Evolutionary conservation across 1,140 invertebrate genomes (phyloP).

Genomic region (Penaeus japonicus): DNA sequence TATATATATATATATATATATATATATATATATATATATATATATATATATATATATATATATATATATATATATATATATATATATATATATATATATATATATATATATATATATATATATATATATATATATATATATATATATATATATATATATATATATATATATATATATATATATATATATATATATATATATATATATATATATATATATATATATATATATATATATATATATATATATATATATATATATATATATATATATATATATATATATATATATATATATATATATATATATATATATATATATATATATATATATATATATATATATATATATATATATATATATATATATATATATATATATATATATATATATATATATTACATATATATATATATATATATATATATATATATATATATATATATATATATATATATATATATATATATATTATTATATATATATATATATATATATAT

Average conservation of each 20-base stretch:
- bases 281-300: too few relatives aligned
- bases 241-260: not conserved
- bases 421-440: too few relatives aligned
- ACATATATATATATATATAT: too few relatives aligned
- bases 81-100: not conserved
- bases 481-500: too few relatives aligned
- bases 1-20: constrained; percentile 22
- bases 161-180: constrained; percentile 22
- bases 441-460: too few relatives aligned
- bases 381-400: too few relatives aligned
- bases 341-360: too few relatives aligned
- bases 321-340: too few relatives aligned
- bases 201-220: constrained; percentile 23
- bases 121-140: constrained; percentile 22
- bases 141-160: constrained; percentile 22
- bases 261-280: too few relatives aligned
- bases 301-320: too few relatives aligned
- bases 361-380: too few relatives aligned
- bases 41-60: not conserved
- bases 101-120: constrained; percentile 8
- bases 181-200: constrained; percentile 22
- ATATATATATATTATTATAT: too few relatives aligned
- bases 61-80: not conserved
- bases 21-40: constrained; percentile 22
- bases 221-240: not conserved